Evolutionary conservation across 2,113 vertebrate species (phyloP).

Genomic region (Procapra przewalskii): DNA sequence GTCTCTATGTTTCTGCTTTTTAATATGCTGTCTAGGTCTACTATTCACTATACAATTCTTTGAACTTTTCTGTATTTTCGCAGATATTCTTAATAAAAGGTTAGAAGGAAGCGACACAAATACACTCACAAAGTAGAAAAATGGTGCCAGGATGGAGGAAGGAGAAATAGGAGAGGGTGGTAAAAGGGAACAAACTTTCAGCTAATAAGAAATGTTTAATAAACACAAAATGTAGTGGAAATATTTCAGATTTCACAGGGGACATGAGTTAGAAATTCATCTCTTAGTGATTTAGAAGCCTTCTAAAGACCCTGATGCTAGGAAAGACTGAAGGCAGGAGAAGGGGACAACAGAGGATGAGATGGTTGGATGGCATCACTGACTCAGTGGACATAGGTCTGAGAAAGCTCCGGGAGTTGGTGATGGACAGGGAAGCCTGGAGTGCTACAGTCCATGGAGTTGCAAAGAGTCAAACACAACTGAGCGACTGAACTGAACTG

Average conservation of each 20-base stretch:
- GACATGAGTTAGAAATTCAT: not conserved
- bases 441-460: not conserved
- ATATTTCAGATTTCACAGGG: not conserved
- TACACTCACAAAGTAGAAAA: not conserved
- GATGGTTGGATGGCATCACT: not conserved
- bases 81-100: constrained; percentile 2
- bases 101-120: not conserved
- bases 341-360: not conserved
- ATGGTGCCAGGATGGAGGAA: not conserved
- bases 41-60: not conserved
- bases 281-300: not conserved
- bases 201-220: not conserved
- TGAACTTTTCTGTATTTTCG: not conserved
- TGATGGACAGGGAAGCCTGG: not conserved
- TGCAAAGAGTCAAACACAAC: rapidly evolving
- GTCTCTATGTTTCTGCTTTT: not conserved
- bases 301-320: not conserved
- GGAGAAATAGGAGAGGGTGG: not conserved
- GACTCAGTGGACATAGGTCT: not conserved
- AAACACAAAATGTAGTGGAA: not conserved
- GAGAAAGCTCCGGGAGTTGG: rapidly evolving
- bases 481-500: not conserved
- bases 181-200: not conserved
- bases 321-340: not conserved
- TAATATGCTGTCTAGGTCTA: not conserved